Percentiles rank a stretch among this genome's conserved stretches.
phyloP scores from a whole-genome alignment of 2,888 invertebrate species.

The Siphlonurus alternatus region DNA sequence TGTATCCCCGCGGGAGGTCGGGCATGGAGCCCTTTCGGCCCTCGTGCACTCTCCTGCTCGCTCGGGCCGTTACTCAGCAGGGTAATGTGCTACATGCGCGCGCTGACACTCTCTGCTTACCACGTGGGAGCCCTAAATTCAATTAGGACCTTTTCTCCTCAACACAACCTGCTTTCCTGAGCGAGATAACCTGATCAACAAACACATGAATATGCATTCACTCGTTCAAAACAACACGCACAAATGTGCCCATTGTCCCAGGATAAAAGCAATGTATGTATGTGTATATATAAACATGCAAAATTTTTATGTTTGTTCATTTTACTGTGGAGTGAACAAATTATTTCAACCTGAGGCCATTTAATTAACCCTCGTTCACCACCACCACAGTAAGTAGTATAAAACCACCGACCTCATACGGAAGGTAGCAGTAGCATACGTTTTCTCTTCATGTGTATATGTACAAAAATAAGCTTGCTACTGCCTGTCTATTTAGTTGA shows the following conservation, averaged over 20 bases:
- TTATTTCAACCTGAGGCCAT: background rate
- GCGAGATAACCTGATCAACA: background rate
- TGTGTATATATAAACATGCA: no score
- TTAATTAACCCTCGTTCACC: background rate
- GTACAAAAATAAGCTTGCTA: no score
- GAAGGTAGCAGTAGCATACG: no score
- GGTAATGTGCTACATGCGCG: background rate
- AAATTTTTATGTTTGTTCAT: no score
- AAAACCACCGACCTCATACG: no score
- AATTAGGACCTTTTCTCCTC: background rate
- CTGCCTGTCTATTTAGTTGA: no score
- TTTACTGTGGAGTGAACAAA: background rate
- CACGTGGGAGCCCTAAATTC: background rate
- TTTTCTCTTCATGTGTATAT: no score
- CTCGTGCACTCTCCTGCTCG: background rate
- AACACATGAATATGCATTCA: background rate
- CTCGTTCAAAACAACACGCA: no score
- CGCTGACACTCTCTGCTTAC: background rate
- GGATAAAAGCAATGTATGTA: no score
- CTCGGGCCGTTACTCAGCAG: background rate
- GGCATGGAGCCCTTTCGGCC: background rate
- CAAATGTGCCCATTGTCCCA: no score
- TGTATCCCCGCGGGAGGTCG: background rate
- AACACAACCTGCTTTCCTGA: background rate
- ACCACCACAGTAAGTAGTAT: no score